A percentile compares a stretch with the other conserved stretches of the same genome.
Evolutionary conservation across 2,113 vertebrate genomes (phyloP).

Genomic region (Tetrax tetrax): DNA sequence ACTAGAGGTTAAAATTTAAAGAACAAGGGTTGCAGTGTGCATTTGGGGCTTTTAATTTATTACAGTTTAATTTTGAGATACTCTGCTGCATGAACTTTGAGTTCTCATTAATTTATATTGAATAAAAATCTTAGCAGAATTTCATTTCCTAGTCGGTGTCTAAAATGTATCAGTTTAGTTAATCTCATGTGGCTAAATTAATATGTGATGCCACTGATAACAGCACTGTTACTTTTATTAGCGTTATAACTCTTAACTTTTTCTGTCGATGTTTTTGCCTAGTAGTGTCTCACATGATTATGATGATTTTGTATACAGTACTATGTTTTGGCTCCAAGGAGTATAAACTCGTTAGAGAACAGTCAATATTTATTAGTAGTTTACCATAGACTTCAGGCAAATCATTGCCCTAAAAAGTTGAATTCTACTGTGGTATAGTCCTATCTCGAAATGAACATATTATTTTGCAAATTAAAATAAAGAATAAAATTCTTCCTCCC

Average conservation of each 20-base stretch:
- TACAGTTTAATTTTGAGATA: neutral
- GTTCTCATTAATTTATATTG: slow-evolving; percentile 21
- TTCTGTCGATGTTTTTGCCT: neutral
- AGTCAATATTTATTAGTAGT: slow-evolving; percentile 5
- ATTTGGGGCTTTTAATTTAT: neutral
- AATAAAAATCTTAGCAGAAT: slow-evolving; percentile 16
- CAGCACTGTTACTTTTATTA: neutral
- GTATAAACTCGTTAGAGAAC: neutral
- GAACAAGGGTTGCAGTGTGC: neutral
- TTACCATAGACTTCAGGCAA: neutral
- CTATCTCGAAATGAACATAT: neutral
- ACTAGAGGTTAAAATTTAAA: neutral
- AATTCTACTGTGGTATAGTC: neutral
- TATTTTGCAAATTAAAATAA: neutral
- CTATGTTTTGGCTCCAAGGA: slow-evolving; percentile 6
- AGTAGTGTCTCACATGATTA: neutral
- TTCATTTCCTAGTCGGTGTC: neutral
- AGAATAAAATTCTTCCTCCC: neutral
- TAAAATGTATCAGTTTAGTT: neutral
- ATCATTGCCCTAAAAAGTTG: neutral
- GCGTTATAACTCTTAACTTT: neutral
- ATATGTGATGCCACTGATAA: neutral
- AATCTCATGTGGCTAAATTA: slow-evolving; percentile 8
- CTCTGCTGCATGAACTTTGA: neutral
- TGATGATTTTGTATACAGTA: neutral